phyloP scores from a whole-genome alignment of 2,888 invertebrate species.

The Acleris holmiana region DNA sequence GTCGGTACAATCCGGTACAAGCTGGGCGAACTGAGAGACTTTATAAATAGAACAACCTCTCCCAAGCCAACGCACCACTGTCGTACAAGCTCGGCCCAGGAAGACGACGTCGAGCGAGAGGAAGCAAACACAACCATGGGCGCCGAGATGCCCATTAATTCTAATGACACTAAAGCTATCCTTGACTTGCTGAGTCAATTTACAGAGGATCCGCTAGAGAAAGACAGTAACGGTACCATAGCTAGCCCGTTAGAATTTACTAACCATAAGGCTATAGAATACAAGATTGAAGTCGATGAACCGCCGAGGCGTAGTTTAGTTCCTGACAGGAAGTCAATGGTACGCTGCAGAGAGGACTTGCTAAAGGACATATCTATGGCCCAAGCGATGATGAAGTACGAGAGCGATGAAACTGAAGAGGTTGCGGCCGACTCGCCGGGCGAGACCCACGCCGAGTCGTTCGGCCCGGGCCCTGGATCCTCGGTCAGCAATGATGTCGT shows the following conservation, averaged over 20 bases:
- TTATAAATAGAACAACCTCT: background rate
- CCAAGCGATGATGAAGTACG: constrained; percentile 58
- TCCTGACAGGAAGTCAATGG: constrained; percentile 56
- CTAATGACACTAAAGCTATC: constrained; percentile 65
- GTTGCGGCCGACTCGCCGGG: constrained; percentile 45
- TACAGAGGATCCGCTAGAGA: constrained; percentile 51
- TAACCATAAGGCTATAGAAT: constrained; percentile 42
- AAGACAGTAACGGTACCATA: constrained; percentile 38
- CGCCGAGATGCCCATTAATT: constrained; percentile 34
- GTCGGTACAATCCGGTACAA: constrained; percentile 17
- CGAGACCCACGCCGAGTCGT: constrained; percentile 1
- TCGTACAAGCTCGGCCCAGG: background rate
- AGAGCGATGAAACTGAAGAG: constrained; percentile 51
- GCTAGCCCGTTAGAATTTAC: constrained; percentile 24
- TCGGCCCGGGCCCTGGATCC: background rate
- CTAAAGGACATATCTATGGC: constrained; percentile 67
- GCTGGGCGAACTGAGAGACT: constrained; percentile 14
- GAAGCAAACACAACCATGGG: background rate
- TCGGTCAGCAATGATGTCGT: constrained; percentile 62
- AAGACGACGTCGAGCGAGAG: background rate
- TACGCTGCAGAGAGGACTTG: constrained; percentile 62
- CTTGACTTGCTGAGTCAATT: constrained; percentile 65
- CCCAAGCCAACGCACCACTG: background rate
- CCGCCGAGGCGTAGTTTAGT: constrained; percentile 50
- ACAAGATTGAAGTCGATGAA: constrained; percentile 43